These are phyloP conservation scores for Limosa lapponica DNA, from an alignment of 2,797 vertebrate genomes.

Conservation along the genomic window DNA sequence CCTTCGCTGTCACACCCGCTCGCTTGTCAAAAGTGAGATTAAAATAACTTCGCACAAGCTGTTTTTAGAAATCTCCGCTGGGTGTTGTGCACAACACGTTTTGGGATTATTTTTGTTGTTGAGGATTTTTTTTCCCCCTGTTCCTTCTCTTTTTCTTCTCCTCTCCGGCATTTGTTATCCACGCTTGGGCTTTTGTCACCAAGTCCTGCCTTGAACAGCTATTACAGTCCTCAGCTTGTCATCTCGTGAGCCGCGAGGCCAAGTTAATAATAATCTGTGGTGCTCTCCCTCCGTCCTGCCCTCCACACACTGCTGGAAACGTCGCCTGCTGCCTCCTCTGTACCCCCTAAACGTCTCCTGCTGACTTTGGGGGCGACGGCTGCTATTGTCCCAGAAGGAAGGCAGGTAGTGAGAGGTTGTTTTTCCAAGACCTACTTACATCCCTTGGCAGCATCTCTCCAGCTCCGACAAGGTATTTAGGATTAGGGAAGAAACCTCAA, in stretches of 20 bases:
- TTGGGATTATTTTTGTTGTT: slow-evolving; percentile 34
- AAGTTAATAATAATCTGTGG: not conserved
- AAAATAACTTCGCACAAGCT: slow-evolving; percentile 52
- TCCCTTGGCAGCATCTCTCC: not conserved
- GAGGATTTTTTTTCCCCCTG: not conserved
- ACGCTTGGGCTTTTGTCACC: not conserved
- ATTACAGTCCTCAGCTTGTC: not conserved
- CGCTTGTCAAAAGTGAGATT: slow-evolving; percentile 22
- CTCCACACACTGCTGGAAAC: fast-evolving
- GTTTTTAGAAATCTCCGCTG: slow-evolving; percentile 60
- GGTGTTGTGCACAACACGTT: slow-evolving; percentile 52
- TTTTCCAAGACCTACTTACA: not conserved
- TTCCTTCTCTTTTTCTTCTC: not conserved
- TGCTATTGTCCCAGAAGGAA: not conserved
- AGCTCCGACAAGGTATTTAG: not conserved
- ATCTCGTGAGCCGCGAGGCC: not conserved
- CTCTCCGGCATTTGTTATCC: not conserved
- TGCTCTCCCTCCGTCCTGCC: not conserved
- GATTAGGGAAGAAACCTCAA: not conserved
- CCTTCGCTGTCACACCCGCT: slow-evolving; percentile 16
- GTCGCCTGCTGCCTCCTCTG: not conserved
- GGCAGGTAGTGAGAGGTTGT: not conserved
- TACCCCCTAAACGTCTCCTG: not conserved
- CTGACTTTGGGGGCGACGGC: not conserved
- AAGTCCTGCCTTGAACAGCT: not conserved